Conservation (phyloP, 2,113 vertebrate species). For the Ailuropoda melanoleuca region DNA sequence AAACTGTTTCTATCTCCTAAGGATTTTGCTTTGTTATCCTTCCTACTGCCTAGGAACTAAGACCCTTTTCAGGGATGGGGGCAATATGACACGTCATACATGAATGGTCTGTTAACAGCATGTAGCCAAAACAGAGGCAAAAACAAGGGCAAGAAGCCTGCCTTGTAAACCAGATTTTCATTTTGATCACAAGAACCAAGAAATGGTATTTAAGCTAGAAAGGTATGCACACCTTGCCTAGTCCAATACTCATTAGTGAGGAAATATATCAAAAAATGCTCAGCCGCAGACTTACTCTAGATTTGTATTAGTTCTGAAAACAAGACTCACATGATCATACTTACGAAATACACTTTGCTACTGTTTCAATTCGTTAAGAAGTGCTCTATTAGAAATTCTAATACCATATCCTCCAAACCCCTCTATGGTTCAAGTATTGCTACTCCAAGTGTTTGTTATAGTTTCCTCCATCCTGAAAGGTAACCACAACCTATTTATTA, state of each 20-base stretch:
- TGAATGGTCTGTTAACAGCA: neutral
- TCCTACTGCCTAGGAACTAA: neutral
- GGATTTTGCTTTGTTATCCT: neutral
- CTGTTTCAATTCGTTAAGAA: neutral
- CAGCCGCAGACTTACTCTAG: neutral
- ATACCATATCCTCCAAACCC: no score
- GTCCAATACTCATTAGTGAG: neutral
- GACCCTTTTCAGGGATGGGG: neutral
- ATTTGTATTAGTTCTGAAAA: neutral
- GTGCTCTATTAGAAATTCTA: neutral
- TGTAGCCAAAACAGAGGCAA: neutral
- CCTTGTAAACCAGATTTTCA: neutral
- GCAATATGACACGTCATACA: neutral
- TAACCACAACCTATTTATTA: neutral
- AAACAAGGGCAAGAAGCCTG: neutral
- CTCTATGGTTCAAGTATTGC: neutral
- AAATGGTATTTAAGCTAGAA: neutral
- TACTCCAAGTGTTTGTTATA: neutral
- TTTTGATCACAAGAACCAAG: neutral
- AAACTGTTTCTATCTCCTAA: neutral
- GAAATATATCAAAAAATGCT: neutral
- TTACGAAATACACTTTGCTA: neutral
- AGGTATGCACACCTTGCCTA: neutral
- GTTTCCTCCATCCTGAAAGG: neutral
- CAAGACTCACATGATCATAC: neutral